phyloP scores from a whole-genome alignment of 2,888 invertebrate genomes.

The Allygus modestus region DNA sequence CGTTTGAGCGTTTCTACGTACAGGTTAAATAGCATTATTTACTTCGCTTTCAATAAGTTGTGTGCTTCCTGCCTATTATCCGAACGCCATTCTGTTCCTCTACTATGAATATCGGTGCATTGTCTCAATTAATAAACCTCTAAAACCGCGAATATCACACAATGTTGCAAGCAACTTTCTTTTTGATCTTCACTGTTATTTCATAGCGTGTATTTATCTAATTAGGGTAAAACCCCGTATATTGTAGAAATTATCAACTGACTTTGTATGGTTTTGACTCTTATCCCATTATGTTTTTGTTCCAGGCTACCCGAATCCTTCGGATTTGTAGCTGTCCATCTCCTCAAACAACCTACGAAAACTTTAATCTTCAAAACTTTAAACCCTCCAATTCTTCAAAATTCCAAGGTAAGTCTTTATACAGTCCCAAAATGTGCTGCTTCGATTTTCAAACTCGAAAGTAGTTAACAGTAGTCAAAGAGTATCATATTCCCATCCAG shows the following conservation, averaged over 20 bases:
- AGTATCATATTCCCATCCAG: background rate
- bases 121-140: no score
- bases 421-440: background rate
- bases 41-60: no score
- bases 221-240: background rate
- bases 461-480: background rate
- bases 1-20: no score
- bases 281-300: background rate
- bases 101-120: no score
- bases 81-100: no score
- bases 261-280: background rate
- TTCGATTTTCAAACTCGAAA: no score
- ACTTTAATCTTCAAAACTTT: background rate
- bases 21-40: no score
- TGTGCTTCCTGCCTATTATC: no score
- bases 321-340: constrained; percentile 17
- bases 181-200: no score
- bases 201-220: no score
- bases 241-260: background rate
- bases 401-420: constrained; percentile 37
- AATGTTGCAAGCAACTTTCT: no score
- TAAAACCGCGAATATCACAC: no score
- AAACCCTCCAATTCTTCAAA: constrained; percentile 26
- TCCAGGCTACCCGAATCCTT: constrained; percentile 15
- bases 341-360: background rate